phyloP scores from a whole-genome alignment of 2,888 invertebrate genomes.

The Trachelus stipa region DNA sequence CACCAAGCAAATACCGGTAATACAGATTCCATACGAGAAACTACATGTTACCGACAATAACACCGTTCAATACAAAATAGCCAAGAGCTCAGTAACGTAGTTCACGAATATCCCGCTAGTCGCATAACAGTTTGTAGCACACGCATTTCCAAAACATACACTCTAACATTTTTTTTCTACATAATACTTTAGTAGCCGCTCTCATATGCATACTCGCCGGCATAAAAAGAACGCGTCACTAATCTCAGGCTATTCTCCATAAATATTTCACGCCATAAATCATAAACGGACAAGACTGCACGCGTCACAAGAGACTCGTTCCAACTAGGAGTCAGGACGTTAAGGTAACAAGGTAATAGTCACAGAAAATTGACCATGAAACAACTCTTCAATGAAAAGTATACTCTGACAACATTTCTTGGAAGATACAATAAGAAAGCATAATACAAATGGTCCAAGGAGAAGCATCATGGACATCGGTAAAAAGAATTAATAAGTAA shows the following conservation, averaged over 20 bases:
- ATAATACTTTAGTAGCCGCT: background rate
- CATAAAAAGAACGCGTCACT: background rate
- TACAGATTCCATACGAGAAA: background rate
- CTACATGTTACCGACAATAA: background rate
- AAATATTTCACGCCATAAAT: background rate
- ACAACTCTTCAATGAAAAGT: background rate
- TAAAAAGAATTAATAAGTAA: constrained; percentile 14
- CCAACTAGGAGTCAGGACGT: background rate
- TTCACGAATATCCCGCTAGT: background rate
- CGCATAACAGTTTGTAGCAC: background rate
- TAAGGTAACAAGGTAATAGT: background rate
- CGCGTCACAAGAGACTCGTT: background rate
- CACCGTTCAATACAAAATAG: background rate
- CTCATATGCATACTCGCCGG: background rate
- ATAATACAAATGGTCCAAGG: constrained; percentile 29
- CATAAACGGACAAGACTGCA: background rate
- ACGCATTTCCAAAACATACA: background rate
- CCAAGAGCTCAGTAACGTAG: background rate
- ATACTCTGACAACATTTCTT: background rate
- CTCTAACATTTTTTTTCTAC: background rate
- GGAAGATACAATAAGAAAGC: background rate
- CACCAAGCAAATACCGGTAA: background rate
- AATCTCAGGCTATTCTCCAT: background rate
- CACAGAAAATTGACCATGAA: background rate
- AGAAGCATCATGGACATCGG: constrained; percentile 22